These are phyloP conservation scores for Delia radicum DNA, from an alignment of 1,140 invertebrate species.

Conservation along the genomic window DNA sequence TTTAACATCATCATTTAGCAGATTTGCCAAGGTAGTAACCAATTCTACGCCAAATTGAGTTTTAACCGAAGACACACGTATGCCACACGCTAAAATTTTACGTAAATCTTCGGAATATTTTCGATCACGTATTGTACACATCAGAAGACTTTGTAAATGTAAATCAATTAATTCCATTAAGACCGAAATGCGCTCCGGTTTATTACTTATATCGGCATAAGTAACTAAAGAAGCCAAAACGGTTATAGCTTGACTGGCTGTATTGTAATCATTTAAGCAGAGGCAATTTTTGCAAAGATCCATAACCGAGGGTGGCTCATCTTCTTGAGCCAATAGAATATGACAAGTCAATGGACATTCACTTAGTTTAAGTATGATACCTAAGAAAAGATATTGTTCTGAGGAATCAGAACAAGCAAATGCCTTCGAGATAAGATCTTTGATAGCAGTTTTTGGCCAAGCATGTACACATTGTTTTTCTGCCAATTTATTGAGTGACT, in stretches of 20 bases:
- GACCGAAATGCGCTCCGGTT: slow-evolving; percentile 8
- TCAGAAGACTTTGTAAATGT: slow-evolving; percentile 51
- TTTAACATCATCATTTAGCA: slow-evolving; percentile 43
- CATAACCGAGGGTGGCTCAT: slow-evolving; percentile 54
- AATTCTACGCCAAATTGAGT: slow-evolving; percentile 44
- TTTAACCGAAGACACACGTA: slow-evolving; percentile 45
- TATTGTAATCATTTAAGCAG: slow-evolving; percentile 63
- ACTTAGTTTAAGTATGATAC: slow-evolving; percentile 59
- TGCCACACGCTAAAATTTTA: slow-evolving; percentile 45
- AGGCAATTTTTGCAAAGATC: slow-evolving; percentile 61
- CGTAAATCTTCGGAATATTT: slow-evolving; percentile 41
- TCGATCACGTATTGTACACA: slow-evolving; percentile 42
- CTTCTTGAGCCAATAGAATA: slow-evolving; percentile 58
- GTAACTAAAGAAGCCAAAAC: slow-evolving; percentile 68
- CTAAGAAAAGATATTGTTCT: slow-evolving; percentile 50
- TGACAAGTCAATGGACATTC: slow-evolving; percentile 62
- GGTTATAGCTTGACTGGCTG: slow-evolving; percentile 69
- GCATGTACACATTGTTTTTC: slow-evolving; percentile 74
- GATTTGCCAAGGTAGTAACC: slow-evolving; percentile 44
- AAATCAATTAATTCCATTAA: slow-evolving; percentile 50
- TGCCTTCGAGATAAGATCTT: slow-evolving; percentile 60
- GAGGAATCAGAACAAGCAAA: slow-evolving; percentile 44
- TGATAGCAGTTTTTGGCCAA: slow-evolving; percentile 74
- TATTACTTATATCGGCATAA: slow-evolving; percentile 53
- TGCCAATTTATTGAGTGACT: slow-evolving; percentile 75